These are phyloP conservation scores for Cataglyphis hispanica DNA, from an alignment of 1,140 invertebrate species.

Conservation along the genomic window DNA sequence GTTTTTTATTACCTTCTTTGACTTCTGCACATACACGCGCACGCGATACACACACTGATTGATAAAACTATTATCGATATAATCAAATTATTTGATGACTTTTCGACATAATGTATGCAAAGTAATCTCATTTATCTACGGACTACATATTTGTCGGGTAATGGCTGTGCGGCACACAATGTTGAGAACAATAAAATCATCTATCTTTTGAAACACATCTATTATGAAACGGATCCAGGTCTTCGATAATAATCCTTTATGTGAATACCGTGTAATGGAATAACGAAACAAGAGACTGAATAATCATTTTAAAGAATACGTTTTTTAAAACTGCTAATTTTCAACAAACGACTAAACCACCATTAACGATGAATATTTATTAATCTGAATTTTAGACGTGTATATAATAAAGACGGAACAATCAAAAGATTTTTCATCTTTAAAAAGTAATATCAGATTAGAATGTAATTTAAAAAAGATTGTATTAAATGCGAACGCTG, in stretches of 20 bases:
- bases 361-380: conserved; percentile 35
- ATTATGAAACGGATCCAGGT: conserved; percentile 23
- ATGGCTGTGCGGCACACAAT: conserved; percentile 12
- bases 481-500: not conserved
- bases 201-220: conserved; percentile 34
- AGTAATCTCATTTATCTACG: conserved; percentile 9
- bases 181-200: conserved; percentile 21
- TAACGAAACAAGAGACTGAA: conserved; percentile 39
- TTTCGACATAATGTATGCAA: not conserved
- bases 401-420: too few species aligned
- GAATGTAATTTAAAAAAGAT: not conserved
- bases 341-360: not conserved
- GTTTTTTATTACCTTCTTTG: not conserved
- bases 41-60: too few species aligned
- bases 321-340: conserved; percentile 32
- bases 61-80: not conserved
- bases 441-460: not conserved
- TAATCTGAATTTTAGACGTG: conserved; percentile 6
- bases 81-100: conserved; percentile 1
- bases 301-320: conserved; percentile 1
- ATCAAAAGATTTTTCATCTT: not conserved
- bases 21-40: not conserved
- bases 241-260: conserved; percentile 44
- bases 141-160: not conserved
- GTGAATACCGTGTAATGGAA: conserved; percentile 42